phyloP scores from a whole-genome alignment of 2,113 vertebrate species.

The Ivindomyrus marchei region DNA sequence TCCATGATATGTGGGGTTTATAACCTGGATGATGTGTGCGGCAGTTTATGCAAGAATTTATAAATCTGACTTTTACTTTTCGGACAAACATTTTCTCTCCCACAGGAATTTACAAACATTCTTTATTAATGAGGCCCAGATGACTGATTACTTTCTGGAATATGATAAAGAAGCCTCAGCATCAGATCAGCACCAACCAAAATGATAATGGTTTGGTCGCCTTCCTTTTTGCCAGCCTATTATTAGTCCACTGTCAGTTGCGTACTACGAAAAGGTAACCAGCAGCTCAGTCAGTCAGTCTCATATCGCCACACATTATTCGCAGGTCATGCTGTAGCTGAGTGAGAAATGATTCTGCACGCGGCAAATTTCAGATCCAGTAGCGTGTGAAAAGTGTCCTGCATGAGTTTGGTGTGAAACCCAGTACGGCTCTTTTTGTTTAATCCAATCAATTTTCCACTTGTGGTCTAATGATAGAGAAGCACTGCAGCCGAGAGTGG shows the following conservation, averaged over 20 bases:
- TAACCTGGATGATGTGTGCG: neutral
- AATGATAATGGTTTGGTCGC: neutral
- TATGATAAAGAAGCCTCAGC: neutral
- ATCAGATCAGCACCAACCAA: neutral
- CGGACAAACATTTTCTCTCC: neutral
- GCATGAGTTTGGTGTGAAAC: neutral
- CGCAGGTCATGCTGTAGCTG: neutral
- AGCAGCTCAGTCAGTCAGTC: neutral
- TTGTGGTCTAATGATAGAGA: neutral
- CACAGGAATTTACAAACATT: neutral
- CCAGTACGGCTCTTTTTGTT: neutral
- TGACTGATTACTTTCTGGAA: neutral
- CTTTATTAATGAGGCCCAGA: neutral
- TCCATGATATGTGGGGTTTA: neutral
- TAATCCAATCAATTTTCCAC: constrained; percentile 2
- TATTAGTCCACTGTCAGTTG: neutral
- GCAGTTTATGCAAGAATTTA: neutral
- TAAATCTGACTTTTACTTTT: neutral
- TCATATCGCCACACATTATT: neutral
- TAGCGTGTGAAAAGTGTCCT: neutral
- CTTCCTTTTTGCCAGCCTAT: neutral
- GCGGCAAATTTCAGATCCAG: neutral
- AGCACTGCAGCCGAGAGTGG: neutral
- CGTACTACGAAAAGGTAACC: neutral
- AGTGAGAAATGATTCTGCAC: neutral